Evolutionary conservation across 2,888 invertebrate genomes (phyloP).

Genomic region (Melanostoma scalare): DNA sequence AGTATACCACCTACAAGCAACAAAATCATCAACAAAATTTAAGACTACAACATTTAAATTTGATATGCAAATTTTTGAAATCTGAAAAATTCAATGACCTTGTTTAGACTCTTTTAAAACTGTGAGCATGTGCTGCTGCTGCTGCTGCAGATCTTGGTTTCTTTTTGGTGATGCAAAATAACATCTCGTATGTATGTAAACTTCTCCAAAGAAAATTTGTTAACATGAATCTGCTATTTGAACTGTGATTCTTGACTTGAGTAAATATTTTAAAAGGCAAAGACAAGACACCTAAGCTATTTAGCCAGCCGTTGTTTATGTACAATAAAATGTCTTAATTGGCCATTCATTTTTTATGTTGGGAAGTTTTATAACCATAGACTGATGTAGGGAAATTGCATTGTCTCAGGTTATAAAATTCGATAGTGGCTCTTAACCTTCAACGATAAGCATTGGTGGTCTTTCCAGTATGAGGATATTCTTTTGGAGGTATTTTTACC

Average conservation of each 20-base stretch:
- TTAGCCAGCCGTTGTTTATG: neutral
- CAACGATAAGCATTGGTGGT: constrained; percentile 16
- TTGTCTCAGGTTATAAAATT: constrained; percentile 12
- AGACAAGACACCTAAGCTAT: neutral
- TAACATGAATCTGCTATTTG: constrained; percentile 47
- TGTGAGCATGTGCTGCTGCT: constrained; percentile 14
- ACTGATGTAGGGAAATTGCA: constrained; percentile 2
- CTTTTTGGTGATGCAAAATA: constrained; percentile 21
- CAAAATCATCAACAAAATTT: neutral
- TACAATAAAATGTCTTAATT: constrained; percentile 43
- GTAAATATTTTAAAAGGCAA: constrained; percentile 43
- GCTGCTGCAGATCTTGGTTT: constrained; percentile 38
- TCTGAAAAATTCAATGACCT: constrained; percentile 56
- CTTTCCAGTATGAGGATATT: constrained; percentile 8
- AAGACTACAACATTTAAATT: constrained; percentile 35
- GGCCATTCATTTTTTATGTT: constrained; percentile 30
- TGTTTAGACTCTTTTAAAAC: constrained; percentile 47
- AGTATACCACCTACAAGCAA: neutral
- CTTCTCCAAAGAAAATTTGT: constrained; percentile 45
- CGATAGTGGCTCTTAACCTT: constrained; percentile 24
- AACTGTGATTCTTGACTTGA: constrained; percentile 44
- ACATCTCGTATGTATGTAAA: constrained; percentile 29
- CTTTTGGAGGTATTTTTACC: too few species aligned
- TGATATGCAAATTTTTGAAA: constrained; percentile 65
- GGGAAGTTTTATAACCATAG: neutral